Evolutionary conservation across 2,797 vertebrate species (phyloP), one percentile per base, ranked within the genome.

Genomic region (Corythornis leucogaster): DNA sequence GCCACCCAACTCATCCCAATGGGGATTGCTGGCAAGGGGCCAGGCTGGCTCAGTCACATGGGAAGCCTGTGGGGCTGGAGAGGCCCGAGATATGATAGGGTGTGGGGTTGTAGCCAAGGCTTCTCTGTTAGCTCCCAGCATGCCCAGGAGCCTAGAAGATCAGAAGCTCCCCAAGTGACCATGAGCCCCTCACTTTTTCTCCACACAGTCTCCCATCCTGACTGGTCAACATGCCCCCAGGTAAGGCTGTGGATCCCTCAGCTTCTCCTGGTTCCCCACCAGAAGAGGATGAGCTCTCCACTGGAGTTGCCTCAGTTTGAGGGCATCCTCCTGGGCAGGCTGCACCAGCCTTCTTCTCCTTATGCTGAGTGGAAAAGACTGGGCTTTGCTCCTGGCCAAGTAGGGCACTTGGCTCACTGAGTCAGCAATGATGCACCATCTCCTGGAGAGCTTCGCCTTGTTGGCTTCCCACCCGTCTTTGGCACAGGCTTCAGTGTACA

Each of bases 401-500:
- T 61, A 74, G 89, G 80, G 40, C 83, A 51, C 57, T 93, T 85
- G 73, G 83, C 89, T 92, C 5, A 0, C 42, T 53, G 45, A n/a
- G 0, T 25, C 43, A 5, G 40, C 51, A 24, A 8, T 6, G 33
- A 59, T 28, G 46, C n/a, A 55, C 73, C 24, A 4, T 30, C 63
- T 87, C 80, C 91, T 62, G 82, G 73, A 85, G 80, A 66, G 76
- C 68, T 73, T 51, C 6, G 2, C 50, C 67, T 79, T 10, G 1
- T 20, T 42, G 82, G 75, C 82, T 89, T 81, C 59, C 71, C 6
- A 2, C 26, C 71, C 1, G 0, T n/a, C 69, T 54, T 42, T 4
- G 62, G 82, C 73, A 0, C 1, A 0, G 13, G 21, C n/a, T 59
- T 48, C 28, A 20, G 6, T 3, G 42, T 9, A 20, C 51, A 24